These are phyloP conservation scores for Chrysogorgia sp. DNA, from an alignment of 92 coral and sea anemone species.

Conservation along the genomic window DNA sequence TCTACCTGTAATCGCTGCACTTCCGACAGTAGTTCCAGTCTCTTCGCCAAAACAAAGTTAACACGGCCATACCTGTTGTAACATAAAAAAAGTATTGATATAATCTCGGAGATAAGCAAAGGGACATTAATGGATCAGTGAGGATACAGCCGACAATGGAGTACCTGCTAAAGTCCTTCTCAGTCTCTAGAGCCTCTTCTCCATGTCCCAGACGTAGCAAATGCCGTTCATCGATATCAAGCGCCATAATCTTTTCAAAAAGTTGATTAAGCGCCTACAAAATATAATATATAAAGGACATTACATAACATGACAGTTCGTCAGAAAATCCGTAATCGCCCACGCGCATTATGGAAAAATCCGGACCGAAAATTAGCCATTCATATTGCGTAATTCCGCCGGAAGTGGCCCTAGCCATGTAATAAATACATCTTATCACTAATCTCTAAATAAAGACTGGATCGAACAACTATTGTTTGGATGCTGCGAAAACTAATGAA, in stretches of 20 bases:
- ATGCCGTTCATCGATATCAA: constrained; percentile 98
- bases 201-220: constrained; percentile 98
- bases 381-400: too few relatives aligned
- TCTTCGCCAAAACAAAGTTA: constrained; percentile 87
- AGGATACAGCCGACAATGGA: neutral
- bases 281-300: neutral
- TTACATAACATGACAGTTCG: too few relatives aligned
- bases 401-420: too few relatives aligned
- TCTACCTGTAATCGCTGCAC: constrained; percentile 92
- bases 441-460: too few relatives aligned
- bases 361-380: too few relatives aligned
- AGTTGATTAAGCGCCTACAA: constrained; percentile 92
- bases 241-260: constrained; percentile 98
- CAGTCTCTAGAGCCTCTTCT: constrained; percentile 95
- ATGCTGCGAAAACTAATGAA: too few relatives aligned
- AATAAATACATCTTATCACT: too few relatives aligned
- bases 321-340: too few relatives aligned
- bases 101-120: neutral
- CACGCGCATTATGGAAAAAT: too few relatives aligned
- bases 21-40: constrained; percentile 87
- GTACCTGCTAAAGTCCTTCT: constrained; percentile 98
- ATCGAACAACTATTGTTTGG: too few relatives aligned
- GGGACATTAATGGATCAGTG: neutral
- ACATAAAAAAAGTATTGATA: neutral
- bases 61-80: constrained; percentile 88